Evolutionary conservation across 2,113 vertebrate species (phyloP).

Genomic region (Xenotilapia caudafasciata): DNA sequence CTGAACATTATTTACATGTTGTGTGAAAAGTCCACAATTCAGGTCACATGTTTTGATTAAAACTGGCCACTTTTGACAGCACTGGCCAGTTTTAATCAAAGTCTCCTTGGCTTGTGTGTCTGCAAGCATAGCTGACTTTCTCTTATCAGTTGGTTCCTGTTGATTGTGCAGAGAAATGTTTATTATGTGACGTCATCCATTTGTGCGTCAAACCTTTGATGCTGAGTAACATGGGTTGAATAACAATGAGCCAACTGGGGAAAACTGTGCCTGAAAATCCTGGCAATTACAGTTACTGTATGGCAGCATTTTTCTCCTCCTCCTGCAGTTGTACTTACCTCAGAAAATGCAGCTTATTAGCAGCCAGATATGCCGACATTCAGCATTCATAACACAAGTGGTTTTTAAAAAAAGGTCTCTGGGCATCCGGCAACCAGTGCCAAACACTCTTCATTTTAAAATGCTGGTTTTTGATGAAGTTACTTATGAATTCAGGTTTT

Average conservation of each 20-base stretch:
- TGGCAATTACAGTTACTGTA: neutral
- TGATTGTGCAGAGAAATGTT: slow-evolving; percentile 38
- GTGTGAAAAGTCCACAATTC: neutral
- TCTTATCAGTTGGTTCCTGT: slow-evolving; percentile 10
- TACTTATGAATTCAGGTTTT: neutral
- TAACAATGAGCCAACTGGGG: slow-evolving; percentile 36
- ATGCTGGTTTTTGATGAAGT: neutral
- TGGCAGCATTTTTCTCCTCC: neutral
- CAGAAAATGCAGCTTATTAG: neutral
- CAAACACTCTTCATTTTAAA: neutral
- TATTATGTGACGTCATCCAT: slow-evolving; percentile 42
- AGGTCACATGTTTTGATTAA: neutral
- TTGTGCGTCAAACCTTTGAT: slow-evolving; percentile 49
- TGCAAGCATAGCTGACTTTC: slow-evolving; percentile 1
- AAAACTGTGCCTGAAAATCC: slow-evolving; percentile 1
- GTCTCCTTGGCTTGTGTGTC: neutral
- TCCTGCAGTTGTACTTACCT: neutral
- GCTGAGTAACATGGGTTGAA: slow-evolving; percentile 36
- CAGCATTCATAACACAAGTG: neutral
- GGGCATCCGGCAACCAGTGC: neutral
- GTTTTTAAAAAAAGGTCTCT: neutral
- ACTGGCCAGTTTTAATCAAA: neutral
- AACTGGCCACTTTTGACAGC: neutral
- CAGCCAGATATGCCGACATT: neutral
- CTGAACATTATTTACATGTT: neutral